A percentile compares a stretch with the other conserved stretches of the same genome.
Evolutionary conservation across 2,888 invertebrate genomes (phyloP).

Genomic region (Invenusta paracnida): DNA sequence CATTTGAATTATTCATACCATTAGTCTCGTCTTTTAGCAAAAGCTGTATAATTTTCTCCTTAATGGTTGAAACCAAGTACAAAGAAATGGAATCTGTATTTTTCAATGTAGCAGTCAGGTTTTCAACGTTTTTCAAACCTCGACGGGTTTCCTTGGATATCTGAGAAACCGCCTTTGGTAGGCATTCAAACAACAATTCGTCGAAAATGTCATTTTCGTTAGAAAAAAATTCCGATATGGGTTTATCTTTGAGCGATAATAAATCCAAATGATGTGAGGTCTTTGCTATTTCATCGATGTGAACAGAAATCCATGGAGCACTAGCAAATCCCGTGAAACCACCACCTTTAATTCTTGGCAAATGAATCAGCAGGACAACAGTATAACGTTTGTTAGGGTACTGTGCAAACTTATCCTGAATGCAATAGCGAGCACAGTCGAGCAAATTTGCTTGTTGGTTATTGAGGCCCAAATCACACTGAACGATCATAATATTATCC

Average conservation of each 20-base stretch:
- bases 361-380: background rate
- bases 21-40: background rate
- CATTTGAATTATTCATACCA: background rate
- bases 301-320: background rate
- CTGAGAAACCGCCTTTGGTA: background rate
- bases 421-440: background rate
- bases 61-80: background rate
- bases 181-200: background rate
- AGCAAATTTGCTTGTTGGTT: background rate
- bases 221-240: background rate
- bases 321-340: background rate
- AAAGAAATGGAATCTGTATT: background rate
- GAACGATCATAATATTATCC: background rate
- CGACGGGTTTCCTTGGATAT: background rate
- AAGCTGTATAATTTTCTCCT: background rate
- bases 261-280: background rate
- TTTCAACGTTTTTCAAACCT: background rate
- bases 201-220: background rate
- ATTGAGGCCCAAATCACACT: slow-evolving; percentile 5
- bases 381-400: background rate
- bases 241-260: background rate
- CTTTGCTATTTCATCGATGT: background rate
- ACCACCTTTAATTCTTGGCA: background rate
- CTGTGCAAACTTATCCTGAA: background rate
- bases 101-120: background rate